A percentile compares a stretch with the other conserved stretches of the same genome.
Evolutionary conservation across 2,113 vertebrate genomes (phyloP).

Genomic region (Corythornis madagascariensis): DNA sequence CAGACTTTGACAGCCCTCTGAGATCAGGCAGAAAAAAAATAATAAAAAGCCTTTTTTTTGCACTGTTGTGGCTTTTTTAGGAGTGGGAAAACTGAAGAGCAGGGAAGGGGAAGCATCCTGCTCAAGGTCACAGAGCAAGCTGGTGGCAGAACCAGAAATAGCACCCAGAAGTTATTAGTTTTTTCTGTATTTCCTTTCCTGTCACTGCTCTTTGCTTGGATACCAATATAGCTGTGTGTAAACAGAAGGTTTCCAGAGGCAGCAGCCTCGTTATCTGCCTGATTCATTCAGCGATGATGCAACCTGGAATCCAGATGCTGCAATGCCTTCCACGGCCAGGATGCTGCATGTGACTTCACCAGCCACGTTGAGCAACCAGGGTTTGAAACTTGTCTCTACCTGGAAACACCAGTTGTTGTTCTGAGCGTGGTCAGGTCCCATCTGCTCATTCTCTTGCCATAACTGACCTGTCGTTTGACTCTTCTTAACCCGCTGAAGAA

Average conservation of each 20-base stretch:
- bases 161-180: conserved; percentile 57
- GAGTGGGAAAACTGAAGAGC: neutral
- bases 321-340: neutral
- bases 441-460: neutral
- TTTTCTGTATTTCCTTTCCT: conserved; percentile 67
- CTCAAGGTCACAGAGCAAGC: conserved; percentile 52
- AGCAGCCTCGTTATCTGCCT: conserved; percentile 54
- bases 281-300: conserved; percentile 26
- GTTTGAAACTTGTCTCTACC: neutral
- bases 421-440: neutral
- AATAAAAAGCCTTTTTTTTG: too few relatives aligned
- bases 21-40: neutral
- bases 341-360: neutral
- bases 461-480: neutral
- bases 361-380: fast-evolving
- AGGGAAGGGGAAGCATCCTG: conserved; percentile 11
- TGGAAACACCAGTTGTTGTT: neutral
- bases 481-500: neutral
- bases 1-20: neutral
- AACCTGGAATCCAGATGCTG: conserved; percentile 14
- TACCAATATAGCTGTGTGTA: conserved; percentile 67
- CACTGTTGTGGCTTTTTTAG: conserved; percentile 7
- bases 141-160: conserved; percentile 59
- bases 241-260: conserved; percentile 68
- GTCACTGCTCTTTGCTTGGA: conserved; percentile 70